These are phyloP conservation scores for Coelopa frigida DNA, from an alignment of 1,140 invertebrate species.

Conservation along the genomic window DNA sequence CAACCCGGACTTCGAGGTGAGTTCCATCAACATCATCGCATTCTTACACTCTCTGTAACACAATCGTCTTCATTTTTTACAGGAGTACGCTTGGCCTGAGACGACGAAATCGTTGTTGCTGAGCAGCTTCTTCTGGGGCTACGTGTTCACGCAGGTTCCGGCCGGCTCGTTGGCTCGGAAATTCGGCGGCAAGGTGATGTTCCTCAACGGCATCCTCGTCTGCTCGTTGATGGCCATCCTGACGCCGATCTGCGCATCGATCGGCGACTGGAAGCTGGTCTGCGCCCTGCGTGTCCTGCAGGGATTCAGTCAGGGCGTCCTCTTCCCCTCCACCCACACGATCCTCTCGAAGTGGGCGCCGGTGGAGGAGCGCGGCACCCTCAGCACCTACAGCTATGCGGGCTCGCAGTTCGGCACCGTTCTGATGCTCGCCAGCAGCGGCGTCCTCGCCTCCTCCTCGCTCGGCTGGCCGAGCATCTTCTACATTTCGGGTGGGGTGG, in stretches of 20 bases:
- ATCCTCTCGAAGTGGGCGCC: conserved; percentile 47
- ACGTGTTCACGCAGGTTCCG: conserved; percentile 53
- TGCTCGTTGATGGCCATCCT: conserved; percentile 42
- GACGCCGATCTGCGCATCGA: conserved; percentile 40
- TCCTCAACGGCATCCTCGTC: conserved; percentile 52
- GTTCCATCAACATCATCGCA: background rate
- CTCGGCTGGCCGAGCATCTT: conserved; percentile 73
- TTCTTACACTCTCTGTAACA: background rate
- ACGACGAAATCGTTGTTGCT: conserved; percentile 50
- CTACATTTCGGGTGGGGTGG: conserved; percentile 63
- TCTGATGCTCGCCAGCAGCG: conserved; percentile 60
- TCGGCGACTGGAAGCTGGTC: conserved; percentile 55
- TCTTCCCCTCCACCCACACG: conserved; percentile 72
- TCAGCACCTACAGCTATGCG: conserved; percentile 54
- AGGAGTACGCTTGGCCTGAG: conserved; percentile 51
- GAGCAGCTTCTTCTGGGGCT: conserved; percentile 61
- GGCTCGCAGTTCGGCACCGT: conserved; percentile 68
- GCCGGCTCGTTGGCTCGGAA: conserved; percentile 59
- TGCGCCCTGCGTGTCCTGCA: conserved; percentile 59
- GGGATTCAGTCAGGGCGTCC: conserved; percentile 71
- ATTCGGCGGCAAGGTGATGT: conserved; percentile 57
- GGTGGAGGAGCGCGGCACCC: conserved; percentile 50
- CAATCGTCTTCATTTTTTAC: conserved; percentile 32
- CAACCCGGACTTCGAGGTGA: conserved; percentile 11
- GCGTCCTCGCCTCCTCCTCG: conserved; percentile 54